Evolutionary conservation across 35 echinoderm and acorn worm genomes (phyloP), one percentile per base, ranked within the genome.

Genomic region (Holothuria glaberrima): DNA sequence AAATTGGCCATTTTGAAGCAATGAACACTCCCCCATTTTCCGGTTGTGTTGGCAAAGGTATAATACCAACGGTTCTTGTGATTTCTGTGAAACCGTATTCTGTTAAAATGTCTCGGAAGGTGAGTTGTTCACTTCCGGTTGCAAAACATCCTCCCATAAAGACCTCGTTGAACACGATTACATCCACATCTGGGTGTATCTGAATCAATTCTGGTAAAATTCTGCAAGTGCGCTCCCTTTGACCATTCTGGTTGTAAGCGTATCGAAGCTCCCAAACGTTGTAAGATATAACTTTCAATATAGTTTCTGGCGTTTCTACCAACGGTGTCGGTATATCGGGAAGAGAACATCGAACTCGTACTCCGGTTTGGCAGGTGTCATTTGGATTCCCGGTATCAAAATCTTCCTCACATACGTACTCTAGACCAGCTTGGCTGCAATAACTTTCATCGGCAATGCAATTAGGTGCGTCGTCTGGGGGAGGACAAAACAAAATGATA

Each of bases 141-240:
- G 94, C 58, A 78, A 95, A 95, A 41, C 90, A 91, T 28, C 94
- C 94, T 9, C 94, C 94, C 90, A 95, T 92, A 73, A 92, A 95
- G 14, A 92, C 88, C 58, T 95, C 94, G 56, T 95, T 88, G 61
- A 95, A 92, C 0, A 95, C 94, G 28, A 95, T 92, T 28, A 95
- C 94, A 29, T 95, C 94, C 5, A 90, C 57, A 31, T 95, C 73
- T 27, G 83, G 83, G 41, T 89, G 86, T 26, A 70, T 80, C 34
- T 50, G 18, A 27, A 95, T 62, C 6, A 95, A 26, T 29, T 88
- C 38, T n/a, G 50, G 86, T 3, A 93, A 73, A 28, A 94, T 83
- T 19, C 94, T 75, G 46, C 94, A 95, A 6, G 94, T 95, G 7
- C 94, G 85, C 38, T 95, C 94, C 24, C 86, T 21, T 45, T 95